A percentile compares a stretch with the other conserved stretches of the same genome.
Conservation (phyloP, 1,140 invertebrate species). For the Brachionus plicatilis region DNA sequence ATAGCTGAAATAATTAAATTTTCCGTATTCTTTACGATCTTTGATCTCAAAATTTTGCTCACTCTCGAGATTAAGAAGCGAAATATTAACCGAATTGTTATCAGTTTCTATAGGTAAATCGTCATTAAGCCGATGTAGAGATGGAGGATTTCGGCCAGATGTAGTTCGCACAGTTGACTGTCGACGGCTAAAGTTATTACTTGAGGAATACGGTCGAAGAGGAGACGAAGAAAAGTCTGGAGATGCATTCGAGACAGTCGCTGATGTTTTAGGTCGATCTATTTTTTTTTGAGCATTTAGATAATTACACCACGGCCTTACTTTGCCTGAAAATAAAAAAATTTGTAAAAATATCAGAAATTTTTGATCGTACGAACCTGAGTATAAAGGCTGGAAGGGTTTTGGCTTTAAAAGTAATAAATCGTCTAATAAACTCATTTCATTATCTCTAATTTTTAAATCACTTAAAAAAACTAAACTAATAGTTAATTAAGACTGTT, state of each 20-base stretch:
- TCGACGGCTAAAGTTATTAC: background rate
- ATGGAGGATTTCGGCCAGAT: background rate
- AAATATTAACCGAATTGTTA: background rate
- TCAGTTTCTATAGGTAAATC: background rate
- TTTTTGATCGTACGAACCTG: background rate
- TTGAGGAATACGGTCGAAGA: background rate
- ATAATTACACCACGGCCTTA: background rate
- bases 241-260: background rate
- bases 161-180: background rate
- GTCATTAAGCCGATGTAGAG: background rate
- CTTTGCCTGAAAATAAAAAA: background rate
- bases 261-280: background rate
- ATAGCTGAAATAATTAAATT: slow-evolving; percentile 26
- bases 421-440: slow-evolving; percentile 26
- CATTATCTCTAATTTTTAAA: background rate
- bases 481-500: background rate
- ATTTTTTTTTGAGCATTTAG: background rate
- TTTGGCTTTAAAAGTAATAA: slow-evolving; percentile 2
- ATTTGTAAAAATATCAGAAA: background rate
- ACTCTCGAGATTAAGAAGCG: background rate
- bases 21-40: slow-evolving; percentile 25
- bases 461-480: background rate
- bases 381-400: background rate
- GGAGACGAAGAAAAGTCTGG: background rate
- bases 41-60: background rate